Evolutionary conservation across 1,140 invertebrate species (phyloP).

Genomic region (Sinonovacula constricta): DNA sequence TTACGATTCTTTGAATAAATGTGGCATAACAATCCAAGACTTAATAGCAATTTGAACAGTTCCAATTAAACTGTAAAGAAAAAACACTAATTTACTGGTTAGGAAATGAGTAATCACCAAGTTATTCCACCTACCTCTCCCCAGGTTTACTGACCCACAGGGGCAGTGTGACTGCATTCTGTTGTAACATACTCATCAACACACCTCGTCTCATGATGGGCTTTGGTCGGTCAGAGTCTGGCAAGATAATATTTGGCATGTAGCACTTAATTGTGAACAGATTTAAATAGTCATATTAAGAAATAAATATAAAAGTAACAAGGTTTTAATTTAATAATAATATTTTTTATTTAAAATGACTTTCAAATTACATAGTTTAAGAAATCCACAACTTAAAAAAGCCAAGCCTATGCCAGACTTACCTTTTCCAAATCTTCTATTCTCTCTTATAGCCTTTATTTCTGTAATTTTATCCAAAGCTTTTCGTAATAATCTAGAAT

Average conservation of each 20-base stretch:
- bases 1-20: too few species aligned
- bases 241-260: constrained; percentile 9
- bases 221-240: constrained; percentile 81
- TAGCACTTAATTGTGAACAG: background rate
- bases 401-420: background rate
- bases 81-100: too few species aligned
- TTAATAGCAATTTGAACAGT: too few species aligned
- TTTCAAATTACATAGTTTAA: too few species aligned
- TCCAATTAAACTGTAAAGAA: too few species aligned
- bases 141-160: constrained; percentile 93
- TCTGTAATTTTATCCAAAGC: constrained; percentile 93
- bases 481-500: constrained; percentile 83
- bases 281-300: too few species aligned
- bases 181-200: constrained; percentile 96
- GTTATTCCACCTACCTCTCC: constrained; percentile 84
- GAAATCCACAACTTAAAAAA: too few species aligned
- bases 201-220: constrained; percentile 94
- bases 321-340: too few species aligned
- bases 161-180: constrained; percentile 94
- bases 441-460: constrained; percentile 92
- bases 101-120: too few species aligned
- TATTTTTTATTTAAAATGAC: too few species aligned
- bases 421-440: constrained; percentile 84
- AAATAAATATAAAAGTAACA: too few species aligned
- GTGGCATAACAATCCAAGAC: too few species aligned